These are phyloP conservation scores for Andrena marginata DNA, from an alignment of 2,888 invertebrate species.

Conservation along the genomic window DNA sequence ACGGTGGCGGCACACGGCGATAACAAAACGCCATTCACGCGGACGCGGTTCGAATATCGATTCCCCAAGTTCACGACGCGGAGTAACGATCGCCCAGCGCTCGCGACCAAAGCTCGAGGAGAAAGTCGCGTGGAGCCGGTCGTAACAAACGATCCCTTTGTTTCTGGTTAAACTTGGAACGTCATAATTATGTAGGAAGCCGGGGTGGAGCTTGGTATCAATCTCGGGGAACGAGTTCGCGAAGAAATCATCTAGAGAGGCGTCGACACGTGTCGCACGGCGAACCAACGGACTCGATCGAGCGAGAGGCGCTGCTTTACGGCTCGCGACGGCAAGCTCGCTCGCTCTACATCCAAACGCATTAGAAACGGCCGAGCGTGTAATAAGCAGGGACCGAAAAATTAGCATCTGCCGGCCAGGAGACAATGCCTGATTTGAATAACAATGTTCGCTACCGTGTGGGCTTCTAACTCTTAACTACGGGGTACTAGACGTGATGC, in stretches of 20 bases:
- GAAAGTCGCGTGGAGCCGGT: conserved; percentile 58
- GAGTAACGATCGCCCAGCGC: not conserved
- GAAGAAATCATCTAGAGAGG: conserved; percentile 16
- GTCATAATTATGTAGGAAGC: conserved; percentile 59
- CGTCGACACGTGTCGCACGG: conserved; percentile 25
- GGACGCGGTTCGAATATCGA: not conserved
- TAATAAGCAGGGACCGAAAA: conserved; percentile 82
- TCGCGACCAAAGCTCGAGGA: conserved; percentile 1
- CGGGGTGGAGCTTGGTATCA: conserved; percentile 44
- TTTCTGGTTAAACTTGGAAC: conserved; percentile 59
- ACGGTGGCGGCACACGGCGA: not conserved
- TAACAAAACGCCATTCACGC: not conserved
- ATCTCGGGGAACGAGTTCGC: conserved; percentile 5
- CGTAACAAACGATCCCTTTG: conserved; percentile 63
- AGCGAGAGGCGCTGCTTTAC: conserved; percentile 12
- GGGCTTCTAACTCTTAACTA: conserved; percentile 83
- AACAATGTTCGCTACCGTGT: conserved; percentile 84
- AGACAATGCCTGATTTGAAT: conserved; percentile 85
- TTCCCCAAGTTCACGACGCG: not conserved
- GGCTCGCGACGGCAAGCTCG: conserved; percentile 3
- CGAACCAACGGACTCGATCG: conserved; percentile 36
- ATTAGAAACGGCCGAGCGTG: conserved; percentile 81
- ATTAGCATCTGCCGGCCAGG: conserved; percentile 81
- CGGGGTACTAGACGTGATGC: conserved; percentile 73
- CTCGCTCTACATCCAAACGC: conserved; percentile 82